Percentiles rank a stretch among this genome's conserved stretches.
Conservation (phyloP, 2,113 vertebrate genomes). For the Megatriorchis doriae region DNA sequence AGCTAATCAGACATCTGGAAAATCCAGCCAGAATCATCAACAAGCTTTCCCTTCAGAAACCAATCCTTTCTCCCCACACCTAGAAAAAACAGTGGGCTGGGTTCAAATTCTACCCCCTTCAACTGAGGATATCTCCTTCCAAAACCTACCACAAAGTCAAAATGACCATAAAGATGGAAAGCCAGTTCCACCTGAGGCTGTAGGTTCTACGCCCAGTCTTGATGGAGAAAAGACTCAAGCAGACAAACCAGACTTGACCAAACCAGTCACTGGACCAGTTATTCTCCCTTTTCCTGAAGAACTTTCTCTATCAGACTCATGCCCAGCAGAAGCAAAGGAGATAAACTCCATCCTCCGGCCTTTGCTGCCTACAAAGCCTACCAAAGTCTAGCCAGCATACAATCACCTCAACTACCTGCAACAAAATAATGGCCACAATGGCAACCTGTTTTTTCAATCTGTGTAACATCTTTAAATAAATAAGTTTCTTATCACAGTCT, state of each 20-base stretch:
- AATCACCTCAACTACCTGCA: not conserved
- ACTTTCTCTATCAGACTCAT: conserved; percentile 2
- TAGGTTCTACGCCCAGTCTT: not conserved
- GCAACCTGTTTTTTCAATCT: not conserved
- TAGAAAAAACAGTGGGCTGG: conserved; percentile 16
- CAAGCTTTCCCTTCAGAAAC: not conserved
- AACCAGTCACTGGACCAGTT: not conserved
- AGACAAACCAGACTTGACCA: not conserved
- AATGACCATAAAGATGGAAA: not conserved
- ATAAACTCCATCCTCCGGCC: not conserved
- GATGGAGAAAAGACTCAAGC: not conserved
- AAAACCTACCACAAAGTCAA: not conserved
- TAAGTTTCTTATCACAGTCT: not conserved
- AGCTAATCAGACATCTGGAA: not conserved
- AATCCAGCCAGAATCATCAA: not conserved
- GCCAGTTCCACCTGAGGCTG: not conserved
- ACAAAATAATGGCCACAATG: not conserved
- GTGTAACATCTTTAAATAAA: not conserved
- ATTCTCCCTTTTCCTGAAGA: conserved; percentile 61
- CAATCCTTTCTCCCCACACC: not conserved
- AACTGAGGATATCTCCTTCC: not conserved
- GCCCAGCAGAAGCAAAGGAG: conserved; percentile 45
- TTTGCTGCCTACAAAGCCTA: not conserved
- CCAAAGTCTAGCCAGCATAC: not conserved
- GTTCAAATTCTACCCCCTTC: conserved; percentile 32